Base-by-base conservation (phyloP, 2,113 vertebrate species). In the Neolamprologus caudopunctatus region DNA sequence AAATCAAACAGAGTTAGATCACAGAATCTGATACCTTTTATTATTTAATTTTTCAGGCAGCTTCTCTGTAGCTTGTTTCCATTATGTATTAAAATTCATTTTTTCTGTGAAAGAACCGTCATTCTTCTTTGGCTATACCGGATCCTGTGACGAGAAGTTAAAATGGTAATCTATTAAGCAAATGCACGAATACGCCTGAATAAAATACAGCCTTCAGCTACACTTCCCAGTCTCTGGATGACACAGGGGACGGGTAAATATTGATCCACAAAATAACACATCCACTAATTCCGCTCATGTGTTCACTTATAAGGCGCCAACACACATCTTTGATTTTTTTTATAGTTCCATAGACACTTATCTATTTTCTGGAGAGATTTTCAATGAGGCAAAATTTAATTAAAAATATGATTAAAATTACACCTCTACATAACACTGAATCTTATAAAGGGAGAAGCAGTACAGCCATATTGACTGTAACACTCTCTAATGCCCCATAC, bases 371-470 rank as follows among this genome's bases (percentile, higher is more conserved):
- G 9, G 80, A 63, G 61, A 92, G 71, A 75, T 82, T 83, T 80
- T 93, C 83, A 89, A 80, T 47, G 78, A 88, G 71, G 89, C 28
- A 55, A 82, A 87, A 88, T 91, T 84, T 91, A 85, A 93, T 90
- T 85, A 90, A 88, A 93, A 88, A 91, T 89, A 66, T 82, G 83
- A 91, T 92, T 88, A 85, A 90, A 91, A 85, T 81, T 73, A 50
- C 28, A 37, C 58, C 17, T 54, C 35, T 81, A 83, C 89, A 82
- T 63, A 35, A 57, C 6, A 10, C 81, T 83, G 75, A 80, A 75
- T 71, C 79, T 81, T 78, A 81, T 91, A 85, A 90, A 90, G 75
- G 82, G 47, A 84, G 79, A 40, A 73, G 61, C 82, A 51, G 31
- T 54, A 17, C 82, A 26, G 81, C 37, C 11, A 42, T 81, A 81